Conservation (phyloP, 2,113 vertebrate genomes). For the Theristicus caerulescens region DNA sequence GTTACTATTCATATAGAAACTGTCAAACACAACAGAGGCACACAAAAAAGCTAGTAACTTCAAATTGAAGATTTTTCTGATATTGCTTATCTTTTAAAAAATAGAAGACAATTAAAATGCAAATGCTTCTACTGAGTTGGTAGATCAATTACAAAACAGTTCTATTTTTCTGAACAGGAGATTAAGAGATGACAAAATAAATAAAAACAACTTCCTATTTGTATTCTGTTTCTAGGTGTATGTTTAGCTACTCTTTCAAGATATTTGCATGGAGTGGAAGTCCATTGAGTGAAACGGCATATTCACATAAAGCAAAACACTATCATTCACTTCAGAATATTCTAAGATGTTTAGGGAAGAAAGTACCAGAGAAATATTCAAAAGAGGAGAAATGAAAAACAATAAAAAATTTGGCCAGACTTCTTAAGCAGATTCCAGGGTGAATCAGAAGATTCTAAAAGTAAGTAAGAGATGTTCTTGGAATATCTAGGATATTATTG, state of each 20-base stretch:
- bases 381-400: not conserved
- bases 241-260: not conserved
- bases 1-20: not conserved
- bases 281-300: not conserved
- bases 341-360: not conserved
- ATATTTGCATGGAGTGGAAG: not conserved
- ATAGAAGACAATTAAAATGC: not conserved
- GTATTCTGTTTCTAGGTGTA: not conserved
- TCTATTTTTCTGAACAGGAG: not conserved
- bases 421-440: not conserved
- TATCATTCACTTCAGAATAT: not conserved
- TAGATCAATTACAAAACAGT: not conserved
- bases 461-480: not conserved
- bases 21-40: not conserved
- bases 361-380: not conserved
- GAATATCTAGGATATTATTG: not conserved
- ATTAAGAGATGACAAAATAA: not conserved
- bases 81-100: not conserved
- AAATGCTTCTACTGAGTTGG: not conserved
- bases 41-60: not conserved
- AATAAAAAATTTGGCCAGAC: not conserved
- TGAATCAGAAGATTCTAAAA: not conserved
- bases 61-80: not conserved
- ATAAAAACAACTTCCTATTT: not conserved
- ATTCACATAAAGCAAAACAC: not conserved